Percentiles rank a stretch among this genome's conserved stretches.
phyloP scores from a whole-genome alignment of 2,113 vertebrate species.

The Rhinolophus sinicus region DNA sequence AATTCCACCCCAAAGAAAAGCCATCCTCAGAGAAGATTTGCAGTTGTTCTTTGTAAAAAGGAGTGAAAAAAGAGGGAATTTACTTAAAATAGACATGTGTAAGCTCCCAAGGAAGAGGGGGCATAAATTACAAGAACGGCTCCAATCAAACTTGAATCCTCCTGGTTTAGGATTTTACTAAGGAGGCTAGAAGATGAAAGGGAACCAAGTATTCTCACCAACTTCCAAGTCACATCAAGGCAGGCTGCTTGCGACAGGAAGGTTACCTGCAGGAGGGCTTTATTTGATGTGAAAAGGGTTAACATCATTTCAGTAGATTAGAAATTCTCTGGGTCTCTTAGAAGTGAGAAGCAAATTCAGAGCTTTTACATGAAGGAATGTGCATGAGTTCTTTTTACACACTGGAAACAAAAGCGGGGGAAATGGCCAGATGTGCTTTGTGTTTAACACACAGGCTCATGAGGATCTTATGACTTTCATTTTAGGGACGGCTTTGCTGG shows the following conservation, averaged over 20 bases:
- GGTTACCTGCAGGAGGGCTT: constrained; percentile 50
- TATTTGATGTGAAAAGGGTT: constrained; percentile 67
- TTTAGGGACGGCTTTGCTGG: neutral
- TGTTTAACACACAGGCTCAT: neutral
- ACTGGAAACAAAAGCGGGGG: neutral
- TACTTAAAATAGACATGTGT: constrained; percentile 72
- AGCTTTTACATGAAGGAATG: neutral
- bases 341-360: neutral
- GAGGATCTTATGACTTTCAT: neutral
- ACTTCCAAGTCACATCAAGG: constrained; percentile 57
- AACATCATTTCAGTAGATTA: constrained; percentile 41
- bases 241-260: constrained; percentile 25
- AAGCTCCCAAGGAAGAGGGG: constrained; percentile 52
- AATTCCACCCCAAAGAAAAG: constrained; percentile 59
- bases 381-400: neutral
- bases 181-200: constrained; percentile 61
- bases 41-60: constrained; percentile 65
- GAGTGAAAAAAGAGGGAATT: constrained; percentile 40
- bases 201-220: neutral
- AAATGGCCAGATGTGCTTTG: neutral
- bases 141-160: constrained; percentile 62
- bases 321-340: constrained; percentile 45
- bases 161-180: neutral
- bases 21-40: constrained; percentile 64
- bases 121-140: constrained; percentile 47